These are phyloP conservation scores for Ctenopoma multispine DNA, from an alignment of 2,797 vertebrate species.

Conservation along the genomic window DNA sequence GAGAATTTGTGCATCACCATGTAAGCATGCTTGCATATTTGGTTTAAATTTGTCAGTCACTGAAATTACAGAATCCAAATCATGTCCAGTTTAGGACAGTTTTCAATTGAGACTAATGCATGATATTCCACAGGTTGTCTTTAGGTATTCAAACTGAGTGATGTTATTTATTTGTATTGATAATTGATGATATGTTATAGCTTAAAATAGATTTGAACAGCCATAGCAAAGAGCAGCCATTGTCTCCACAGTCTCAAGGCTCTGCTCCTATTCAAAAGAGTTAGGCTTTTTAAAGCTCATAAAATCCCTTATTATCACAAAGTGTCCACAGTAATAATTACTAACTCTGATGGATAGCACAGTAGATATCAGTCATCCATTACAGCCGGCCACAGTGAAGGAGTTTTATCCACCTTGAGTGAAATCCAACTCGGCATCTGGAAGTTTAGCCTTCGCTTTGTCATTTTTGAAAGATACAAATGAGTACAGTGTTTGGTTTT, in stretches of 20 bases:
- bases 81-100: background rate
- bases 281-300: constrained; percentile 2
- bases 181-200: background rate
- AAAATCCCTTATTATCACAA: constrained; percentile 24
- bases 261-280: background rate
- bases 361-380: constrained; percentile 50
- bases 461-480: constrained; percentile 62
- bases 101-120: background rate
- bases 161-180: too few species aligned
- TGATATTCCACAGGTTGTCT: background rate
- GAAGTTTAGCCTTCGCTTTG: constrained; percentile 30
- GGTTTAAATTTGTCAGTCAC: background rate
- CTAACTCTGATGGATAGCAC: constrained; percentile 26
- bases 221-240: background rate
- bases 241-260: background rate
- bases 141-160: background rate
- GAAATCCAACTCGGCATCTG: constrained; percentile 39
- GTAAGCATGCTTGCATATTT: background rate
- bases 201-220: background rate
- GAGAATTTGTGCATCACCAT: background rate
- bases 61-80: background rate
- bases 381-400: constrained; percentile 14
- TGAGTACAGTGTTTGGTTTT: constrained; percentile 74
- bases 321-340: constrained; percentile 35
- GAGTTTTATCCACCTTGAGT: constrained; percentile 39